A percentile compares a stretch with the other conserved stretches of the same genome.
Conservation (phyloP, 2,113 vertebrate species). For the Pyxicephalus adspersus region DNA sequence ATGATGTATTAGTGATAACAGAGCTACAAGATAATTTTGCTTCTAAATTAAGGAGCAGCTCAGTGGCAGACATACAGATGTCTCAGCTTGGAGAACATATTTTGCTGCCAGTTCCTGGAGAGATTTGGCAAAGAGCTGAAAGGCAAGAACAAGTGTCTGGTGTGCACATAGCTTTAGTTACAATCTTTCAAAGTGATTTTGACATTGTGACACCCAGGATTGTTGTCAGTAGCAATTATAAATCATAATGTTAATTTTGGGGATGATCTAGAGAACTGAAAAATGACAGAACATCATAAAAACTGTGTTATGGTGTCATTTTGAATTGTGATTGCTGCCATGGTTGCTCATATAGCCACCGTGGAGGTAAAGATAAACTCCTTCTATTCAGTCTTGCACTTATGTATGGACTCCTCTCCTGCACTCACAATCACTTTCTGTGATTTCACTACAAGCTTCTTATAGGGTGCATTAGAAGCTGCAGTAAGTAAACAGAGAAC, state of each 20-base stretch:
- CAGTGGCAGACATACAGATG: conserved; percentile 34
- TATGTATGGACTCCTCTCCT: no score
- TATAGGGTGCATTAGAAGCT: no score
- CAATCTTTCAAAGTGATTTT: background rate
- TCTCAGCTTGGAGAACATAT: conserved; percentile 4
- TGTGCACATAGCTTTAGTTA: conserved; percentile 7
- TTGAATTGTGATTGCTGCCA: no score
- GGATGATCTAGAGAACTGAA: background rate
- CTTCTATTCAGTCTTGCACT: no score
- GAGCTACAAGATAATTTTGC: background rate
- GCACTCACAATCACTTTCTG: no score
- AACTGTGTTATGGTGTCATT: no score
- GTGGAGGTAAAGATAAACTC: no score
- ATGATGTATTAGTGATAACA: no score
- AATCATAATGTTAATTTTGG: background rate
- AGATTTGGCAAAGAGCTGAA: conserved; percentile 6
- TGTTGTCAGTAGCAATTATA: background rate
- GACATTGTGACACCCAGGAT: conserved; percentile 2
- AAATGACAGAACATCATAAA: background rate
- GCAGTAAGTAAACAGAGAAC: no score
- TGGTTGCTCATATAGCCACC: no score
- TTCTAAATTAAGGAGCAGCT: conserved; percentile 18
- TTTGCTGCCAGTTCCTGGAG: conserved; percentile 19
- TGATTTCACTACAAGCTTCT: no score
- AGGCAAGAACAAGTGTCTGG: background rate